Evolutionary conservation across 2,888 invertebrate genomes (phyloP), one percentile per base, ranked within the genome.

Genomic region (Salticus scenicus): DNA sequence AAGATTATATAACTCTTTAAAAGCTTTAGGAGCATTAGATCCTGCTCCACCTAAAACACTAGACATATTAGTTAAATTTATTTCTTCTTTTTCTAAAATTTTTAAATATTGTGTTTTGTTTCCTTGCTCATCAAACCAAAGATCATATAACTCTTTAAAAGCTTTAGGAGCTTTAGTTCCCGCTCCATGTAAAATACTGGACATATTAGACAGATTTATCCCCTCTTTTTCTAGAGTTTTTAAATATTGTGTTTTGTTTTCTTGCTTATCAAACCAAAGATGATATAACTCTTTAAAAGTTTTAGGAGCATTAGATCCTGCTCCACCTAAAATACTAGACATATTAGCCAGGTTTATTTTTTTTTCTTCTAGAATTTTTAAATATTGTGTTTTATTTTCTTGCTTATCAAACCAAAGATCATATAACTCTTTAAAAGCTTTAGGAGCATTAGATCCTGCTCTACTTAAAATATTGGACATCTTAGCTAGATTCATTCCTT

Each of bases 61-160:
- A 73, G 80, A 80, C 28, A 80, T 63, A 30, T 17, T 12, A 73
- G 41, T 17, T 63, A 80, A 73, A 42, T 80, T 64, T 64, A 72
- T 28, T 64, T 30, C 30, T 28, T 73, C 57, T 73, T 72, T 30
- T 64, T 80, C 66, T 73, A 80, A 73, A 67, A 30, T 64, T 72
- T 71, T 73, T 64, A 80, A 67, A 80, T 63, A 80, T 47, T 72
- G 66, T 64, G 41, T 71, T 33, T 79, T 79, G 42, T 79, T 63
- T 41, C 71, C 64, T 20, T 72, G 24, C 20, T 79, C 31, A 80
- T 80, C 80, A 63, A 80, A 80, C 72, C 72, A 80, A 28, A 72
- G 27, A 27, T 64, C 79, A 72, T 79, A 79, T 63, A 79, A 66
- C 14, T 79, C 47, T 63, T 72, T 72, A 79, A 79, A 79, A 42